Percentiles rank a stretch among this genome's conserved stretches.
phyloP scores from a whole-genome alignment of 1,140 invertebrate genomes.

The Drosophila saltans region DNA sequence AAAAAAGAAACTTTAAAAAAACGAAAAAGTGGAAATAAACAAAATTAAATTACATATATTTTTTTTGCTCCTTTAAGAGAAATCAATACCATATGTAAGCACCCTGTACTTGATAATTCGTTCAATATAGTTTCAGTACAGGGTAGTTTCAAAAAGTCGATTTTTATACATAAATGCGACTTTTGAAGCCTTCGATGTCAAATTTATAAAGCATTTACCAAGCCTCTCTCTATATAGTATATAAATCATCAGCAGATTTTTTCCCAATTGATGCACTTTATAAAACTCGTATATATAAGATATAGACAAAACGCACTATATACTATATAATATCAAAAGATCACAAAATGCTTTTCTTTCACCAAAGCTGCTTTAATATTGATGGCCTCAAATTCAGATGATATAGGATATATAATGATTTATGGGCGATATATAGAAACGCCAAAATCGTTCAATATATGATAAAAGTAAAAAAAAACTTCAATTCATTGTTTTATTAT shows the following conservation, averaged over 20 bases:
- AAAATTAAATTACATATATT: slow-evolving; percentile 26
- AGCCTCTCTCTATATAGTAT: not conserved
- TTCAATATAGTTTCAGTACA: slow-evolving; percentile 18
- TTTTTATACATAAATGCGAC: not conserved
- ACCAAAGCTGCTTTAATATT: slow-evolving; percentile 70
- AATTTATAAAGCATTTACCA: slow-evolving; percentile 51
- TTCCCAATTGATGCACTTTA: slow-evolving; percentile 3
- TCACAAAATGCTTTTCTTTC: slow-evolving; percentile 54
- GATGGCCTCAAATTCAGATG: slow-evolving; percentile 51
- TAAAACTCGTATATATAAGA: slow-evolving; percentile 9
- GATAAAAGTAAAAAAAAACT: slow-evolving; percentile 48
- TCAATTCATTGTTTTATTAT: slow-evolving; percentile 59
- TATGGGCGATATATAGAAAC: slow-evolving; percentile 44
- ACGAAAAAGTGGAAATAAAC: slow-evolving; percentile 42
- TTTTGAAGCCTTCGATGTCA: slow-evolving; percentile 49
- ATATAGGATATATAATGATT: slow-evolving; percentile 14
- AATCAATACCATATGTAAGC: slow-evolving; percentile 13
- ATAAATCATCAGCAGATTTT: not conserved
- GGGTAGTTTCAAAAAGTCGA: slow-evolving; percentile 3
- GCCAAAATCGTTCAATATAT: slow-evolving; percentile 53
- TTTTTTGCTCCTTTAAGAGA: slow-evolving; percentile 40
- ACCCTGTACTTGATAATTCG: slow-evolving; percentile 16
- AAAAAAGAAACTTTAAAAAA: slow-evolving; percentile 35
- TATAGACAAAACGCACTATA: not conserved
- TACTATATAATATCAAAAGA: slow-evolving; percentile 6